Conservation (phyloP, 2,888 invertebrate genomes). For the Volucella zonaria region DNA sequence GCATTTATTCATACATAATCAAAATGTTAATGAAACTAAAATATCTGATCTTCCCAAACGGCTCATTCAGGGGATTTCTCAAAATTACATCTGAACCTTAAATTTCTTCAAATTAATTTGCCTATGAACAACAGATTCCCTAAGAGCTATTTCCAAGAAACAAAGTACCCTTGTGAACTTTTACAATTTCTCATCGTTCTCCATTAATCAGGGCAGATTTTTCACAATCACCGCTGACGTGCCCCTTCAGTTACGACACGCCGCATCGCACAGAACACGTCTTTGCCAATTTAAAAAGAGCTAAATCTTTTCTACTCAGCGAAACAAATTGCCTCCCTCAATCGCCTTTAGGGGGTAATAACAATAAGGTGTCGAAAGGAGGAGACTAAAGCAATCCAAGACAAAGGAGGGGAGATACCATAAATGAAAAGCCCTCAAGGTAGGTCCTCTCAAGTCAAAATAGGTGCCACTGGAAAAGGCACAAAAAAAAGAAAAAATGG, state of each 20-base stretch:
- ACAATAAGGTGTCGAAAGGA: constrained; percentile 55
- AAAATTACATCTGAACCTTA: no score
- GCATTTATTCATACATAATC: no score
- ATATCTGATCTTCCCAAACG: no score
- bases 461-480: constrained; percentile 37
- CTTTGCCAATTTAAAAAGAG: constrained; percentile 46
- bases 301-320: constrained; percentile 54
- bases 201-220: constrained; percentile 61
- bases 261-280: constrained; percentile 20
- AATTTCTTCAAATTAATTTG: no score
- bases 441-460: constrained; percentile 26
- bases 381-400: constrained; percentile 5
- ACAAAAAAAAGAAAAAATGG: constrained; percentile 14
- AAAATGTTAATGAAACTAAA: no score
- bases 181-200: constrained; percentile 53
- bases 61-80: no score
- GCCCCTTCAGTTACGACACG: constrained; percentile 18
- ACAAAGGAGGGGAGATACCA: background rate
- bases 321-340: constrained; percentile 62
- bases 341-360: constrained; percentile 54
- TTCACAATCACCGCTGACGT: constrained; percentile 43
- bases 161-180: constrained; percentile 35
- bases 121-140: no score
- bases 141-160: background rate
- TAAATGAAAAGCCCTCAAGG: constrained; percentile 53